These are phyloP conservation scores for Parnassius orleans DNA, from an alignment of 2,888 invertebrate genomes.

Conservation along the genomic window DNA sequence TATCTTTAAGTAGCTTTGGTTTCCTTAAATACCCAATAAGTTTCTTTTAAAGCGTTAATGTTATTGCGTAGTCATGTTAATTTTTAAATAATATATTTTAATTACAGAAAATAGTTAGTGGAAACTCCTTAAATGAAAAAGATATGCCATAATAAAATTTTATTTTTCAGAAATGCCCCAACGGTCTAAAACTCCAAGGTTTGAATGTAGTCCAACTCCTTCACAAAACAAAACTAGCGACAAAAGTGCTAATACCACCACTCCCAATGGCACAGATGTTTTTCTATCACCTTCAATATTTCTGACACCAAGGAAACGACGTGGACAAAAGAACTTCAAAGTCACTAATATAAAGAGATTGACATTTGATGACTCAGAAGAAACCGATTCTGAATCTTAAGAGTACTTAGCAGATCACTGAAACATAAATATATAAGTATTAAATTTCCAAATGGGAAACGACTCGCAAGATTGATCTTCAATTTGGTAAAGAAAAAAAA, in stretches of 20 bases:
- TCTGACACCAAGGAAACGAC: conserved; percentile 18
- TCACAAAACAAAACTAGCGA: background rate
- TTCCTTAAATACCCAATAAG: too few relatives aligned
- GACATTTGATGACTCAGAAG: conserved; percentile 28
- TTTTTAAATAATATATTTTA: too few relatives aligned
- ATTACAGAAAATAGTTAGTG: too few relatives aligned
- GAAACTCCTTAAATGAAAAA: too few relatives aligned
- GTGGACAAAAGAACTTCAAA: conserved; percentile 15
- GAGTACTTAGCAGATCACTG: too few relatives aligned
- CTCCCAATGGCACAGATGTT: conserved; percentile 7
- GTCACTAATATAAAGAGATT: conserved; percentile 22
- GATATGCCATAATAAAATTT: background rate
- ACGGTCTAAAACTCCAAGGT: conserved; percentile 7
- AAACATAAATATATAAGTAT: too few relatives aligned
- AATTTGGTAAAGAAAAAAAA: too few relatives aligned
- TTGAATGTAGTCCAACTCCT: conserved; percentile 7
- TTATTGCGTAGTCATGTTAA: too few relatives aligned
- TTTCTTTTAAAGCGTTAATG: too few relatives aligned
- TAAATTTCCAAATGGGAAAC: too few relatives aligned
- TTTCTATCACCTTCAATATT: conserved; percentile 16
- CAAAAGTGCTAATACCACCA: background rate
- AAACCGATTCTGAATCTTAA: conserved; percentile 2
- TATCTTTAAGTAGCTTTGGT: too few relatives aligned
- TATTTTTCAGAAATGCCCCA: conserved; percentile 13
- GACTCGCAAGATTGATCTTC: too few relatives aligned